Conservation (phyloP, 2,113 vertebrate species). For the Prinia subflava region DNA sequence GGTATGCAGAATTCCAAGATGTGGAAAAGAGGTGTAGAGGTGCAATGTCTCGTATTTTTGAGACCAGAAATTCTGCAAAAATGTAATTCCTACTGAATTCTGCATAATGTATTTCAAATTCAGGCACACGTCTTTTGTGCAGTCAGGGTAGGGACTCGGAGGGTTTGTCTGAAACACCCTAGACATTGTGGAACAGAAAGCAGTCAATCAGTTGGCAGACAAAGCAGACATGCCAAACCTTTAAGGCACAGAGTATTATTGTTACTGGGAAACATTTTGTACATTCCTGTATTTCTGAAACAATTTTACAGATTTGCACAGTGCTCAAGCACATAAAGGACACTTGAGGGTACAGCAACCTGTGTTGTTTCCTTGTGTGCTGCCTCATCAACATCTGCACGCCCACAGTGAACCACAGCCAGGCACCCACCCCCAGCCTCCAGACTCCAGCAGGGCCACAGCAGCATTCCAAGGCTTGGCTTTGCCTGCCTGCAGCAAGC, state of each 20-base stretch:
- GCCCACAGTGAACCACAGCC: rapidly evolving
- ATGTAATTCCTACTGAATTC: neutral
- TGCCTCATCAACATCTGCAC: rapidly evolving
- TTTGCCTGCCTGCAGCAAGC: neutral
- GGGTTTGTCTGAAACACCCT: neutral
- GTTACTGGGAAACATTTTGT: neutral
- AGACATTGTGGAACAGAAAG: neutral
- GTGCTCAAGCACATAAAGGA: neutral
- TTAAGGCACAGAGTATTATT: neutral
- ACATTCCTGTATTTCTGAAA: neutral
- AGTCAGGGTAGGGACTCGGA: neutral
- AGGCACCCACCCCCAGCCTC: neutral
- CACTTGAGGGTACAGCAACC: neutral
- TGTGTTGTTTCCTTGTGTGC: neutral
- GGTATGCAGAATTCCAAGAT: neutral
- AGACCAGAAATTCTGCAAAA: neutral
- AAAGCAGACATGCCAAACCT: neutral
- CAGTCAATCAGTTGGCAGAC: neutral
- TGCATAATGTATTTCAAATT: neutral
- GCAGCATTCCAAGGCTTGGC: neutral
- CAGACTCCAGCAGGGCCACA: neutral
- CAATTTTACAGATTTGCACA: neutral
- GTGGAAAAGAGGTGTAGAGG: rapidly evolving
- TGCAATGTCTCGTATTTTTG: neutral
- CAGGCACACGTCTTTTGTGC: neutral